A percentile compares a stretch with the other conserved stretches of the same genome.
Evolutionary conservation across 2,888 invertebrate genomes (phyloP).

Genomic region (Phragmatobia fuliginosa): DNA sequence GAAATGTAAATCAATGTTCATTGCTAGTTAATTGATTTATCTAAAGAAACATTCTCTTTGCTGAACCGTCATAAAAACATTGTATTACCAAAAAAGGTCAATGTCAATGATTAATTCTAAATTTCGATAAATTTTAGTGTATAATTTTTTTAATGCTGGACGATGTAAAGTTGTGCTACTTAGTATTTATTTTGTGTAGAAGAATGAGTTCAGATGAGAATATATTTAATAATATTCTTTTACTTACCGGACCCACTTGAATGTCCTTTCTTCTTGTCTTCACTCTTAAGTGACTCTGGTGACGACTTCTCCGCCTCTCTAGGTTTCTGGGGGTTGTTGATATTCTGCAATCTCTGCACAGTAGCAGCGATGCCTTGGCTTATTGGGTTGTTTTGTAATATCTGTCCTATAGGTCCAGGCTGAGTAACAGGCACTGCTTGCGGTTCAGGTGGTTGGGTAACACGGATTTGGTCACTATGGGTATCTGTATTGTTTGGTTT

Average conservation of each 20-base stretch:
- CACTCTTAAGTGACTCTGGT: constrained; percentile 15
- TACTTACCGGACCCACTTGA: constrained; percentile 7
- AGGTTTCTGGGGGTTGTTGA: constrained; percentile 45
- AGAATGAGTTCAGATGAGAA: background rate
- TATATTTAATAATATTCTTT: background rate
- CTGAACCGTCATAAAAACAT: too few species aligned
- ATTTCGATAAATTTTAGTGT: too few species aligned
- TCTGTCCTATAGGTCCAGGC: constrained; percentile 59
- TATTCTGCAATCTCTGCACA: constrained; percentile 53
- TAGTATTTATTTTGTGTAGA: background rate
- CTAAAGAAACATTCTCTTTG: too few species aligned
- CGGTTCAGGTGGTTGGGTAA: background rate
- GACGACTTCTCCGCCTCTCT: constrained; percentile 25
- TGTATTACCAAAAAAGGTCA: background rate
- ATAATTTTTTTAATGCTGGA: too few species aligned
- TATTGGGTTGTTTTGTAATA: constrained; percentile 62
- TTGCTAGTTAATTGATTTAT: too few species aligned
- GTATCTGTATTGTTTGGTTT: background rate
- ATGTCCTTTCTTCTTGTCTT: constrained; percentile 39
- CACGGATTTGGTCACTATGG: background rate
- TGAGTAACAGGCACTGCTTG: constrained; percentile 31
- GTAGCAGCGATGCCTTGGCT: constrained; percentile 51
- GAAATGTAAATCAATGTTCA: too few species aligned
- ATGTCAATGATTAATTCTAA: background rate
- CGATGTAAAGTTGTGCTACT: background rate